Evolutionary conservation across 2,113 vertebrate species (phyloP).

Genomic region (Alosa alosa): DNA sequence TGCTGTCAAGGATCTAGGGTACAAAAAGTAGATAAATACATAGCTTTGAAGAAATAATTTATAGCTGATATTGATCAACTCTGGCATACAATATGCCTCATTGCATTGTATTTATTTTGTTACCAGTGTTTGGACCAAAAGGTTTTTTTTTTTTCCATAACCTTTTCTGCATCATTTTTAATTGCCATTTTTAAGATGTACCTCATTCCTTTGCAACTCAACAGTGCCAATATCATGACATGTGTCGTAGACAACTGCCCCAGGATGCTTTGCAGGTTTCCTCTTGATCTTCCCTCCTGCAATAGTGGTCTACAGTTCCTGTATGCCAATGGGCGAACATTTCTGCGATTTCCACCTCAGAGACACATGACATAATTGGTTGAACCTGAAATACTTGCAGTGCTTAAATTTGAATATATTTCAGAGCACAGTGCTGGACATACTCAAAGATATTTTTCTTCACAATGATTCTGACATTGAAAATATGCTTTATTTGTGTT

Average conservation of each 20-base stretch:
- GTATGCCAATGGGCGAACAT: not conserved
- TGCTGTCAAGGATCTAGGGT: constrained; percentile 8
- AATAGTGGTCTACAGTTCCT: not conserved
- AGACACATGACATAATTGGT: not conserved
- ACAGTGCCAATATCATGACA: not conserved
- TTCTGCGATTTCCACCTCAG: not conserved
- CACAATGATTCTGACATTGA: not conserved
- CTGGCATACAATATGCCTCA: constrained; percentile 37
- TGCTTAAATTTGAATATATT: not conserved
- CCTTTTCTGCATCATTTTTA: constrained; percentile 39
- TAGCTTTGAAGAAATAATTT: not conserved
- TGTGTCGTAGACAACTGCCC: not conserved
- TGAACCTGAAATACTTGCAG: not conserved
- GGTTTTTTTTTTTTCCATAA: constrained; percentile 56
- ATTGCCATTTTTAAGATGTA: not conserved
- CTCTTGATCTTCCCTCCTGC: not conserved
- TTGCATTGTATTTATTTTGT: constrained; percentile 69
- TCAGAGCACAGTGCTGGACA: not conserved
- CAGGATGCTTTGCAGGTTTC: not conserved
- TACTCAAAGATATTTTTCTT: not conserved
- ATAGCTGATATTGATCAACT: not conserved
- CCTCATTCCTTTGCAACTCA: not conserved
- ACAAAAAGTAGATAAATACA: not conserved
- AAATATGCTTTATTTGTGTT: not conserved
- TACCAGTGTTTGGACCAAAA: constrained; percentile 75